Evolutionary conservation across 1,140 invertebrate genomes (phyloP).

Genomic region (Drosophila auraria): DNA sequence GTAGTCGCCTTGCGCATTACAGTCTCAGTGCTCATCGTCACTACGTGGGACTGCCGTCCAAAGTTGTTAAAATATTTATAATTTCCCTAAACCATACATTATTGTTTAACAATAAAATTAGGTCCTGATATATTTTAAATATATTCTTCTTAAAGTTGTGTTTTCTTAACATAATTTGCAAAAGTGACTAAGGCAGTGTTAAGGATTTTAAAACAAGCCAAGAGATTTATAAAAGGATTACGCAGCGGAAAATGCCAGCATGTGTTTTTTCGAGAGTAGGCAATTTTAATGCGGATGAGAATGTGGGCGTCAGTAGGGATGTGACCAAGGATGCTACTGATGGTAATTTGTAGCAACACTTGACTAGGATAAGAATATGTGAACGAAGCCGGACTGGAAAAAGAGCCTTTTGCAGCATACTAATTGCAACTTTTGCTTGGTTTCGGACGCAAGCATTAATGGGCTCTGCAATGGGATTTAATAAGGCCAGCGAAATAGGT

Average conservation of each 20-base stretch:
- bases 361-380: conserved; percentile 48
- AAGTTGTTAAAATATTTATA: no score
- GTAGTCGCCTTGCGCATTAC: no score
- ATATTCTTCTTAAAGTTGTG: conserved; percentile 41
- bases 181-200: conserved; percentile 81
- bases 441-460: no score
- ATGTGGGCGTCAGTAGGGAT: conserved; percentile 22
- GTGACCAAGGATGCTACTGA: conserved; percentile 52
- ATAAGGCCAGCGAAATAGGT: no score
- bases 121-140: not conserved
- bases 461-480: no score
- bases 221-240: conserved; percentile 83
- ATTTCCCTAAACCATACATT: no score
- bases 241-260: conserved; percentile 81
- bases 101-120: no score
- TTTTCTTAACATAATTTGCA: conserved; percentile 71
- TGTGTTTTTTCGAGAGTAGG: conserved; percentile 70
- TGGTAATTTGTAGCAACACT: conserved; percentile 76
- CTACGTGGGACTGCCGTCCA: no score
- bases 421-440: no score
- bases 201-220: conserved; percentile 79
- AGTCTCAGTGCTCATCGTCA: no score
- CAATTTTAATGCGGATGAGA: conserved; percentile 57
- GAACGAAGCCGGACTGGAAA: conserved; percentile 1
- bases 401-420: no score